These are phyloP conservation scores for Operophtera brumata DNA, from an alignment of 2,888 invertebrate genomes.

Conservation along the genomic window DNA sequence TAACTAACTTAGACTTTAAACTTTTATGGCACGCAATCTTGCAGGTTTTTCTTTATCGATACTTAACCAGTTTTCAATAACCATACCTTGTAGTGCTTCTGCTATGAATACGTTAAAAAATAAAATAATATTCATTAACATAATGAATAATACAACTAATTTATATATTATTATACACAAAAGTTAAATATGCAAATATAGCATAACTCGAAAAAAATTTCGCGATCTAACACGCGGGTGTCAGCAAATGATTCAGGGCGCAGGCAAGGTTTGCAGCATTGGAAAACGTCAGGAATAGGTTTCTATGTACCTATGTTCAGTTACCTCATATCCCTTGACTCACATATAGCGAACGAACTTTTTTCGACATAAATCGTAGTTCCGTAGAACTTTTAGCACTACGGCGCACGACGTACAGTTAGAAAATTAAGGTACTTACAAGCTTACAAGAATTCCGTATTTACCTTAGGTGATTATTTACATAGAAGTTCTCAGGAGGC, in stretches of 20 bases:
- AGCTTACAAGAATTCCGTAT: conserved; percentile 71
- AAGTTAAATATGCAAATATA: no score
- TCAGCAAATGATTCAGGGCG: no score
- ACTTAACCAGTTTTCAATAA: conserved; percentile 6
- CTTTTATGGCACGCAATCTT: no score
- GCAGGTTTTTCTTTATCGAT: conserved; percentile 2
- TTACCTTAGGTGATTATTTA: conserved; percentile 70
- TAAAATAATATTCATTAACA: no score
- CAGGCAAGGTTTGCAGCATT: no score
- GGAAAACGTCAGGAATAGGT: neutral
- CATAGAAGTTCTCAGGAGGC: conserved; percentile 74
- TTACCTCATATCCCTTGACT: neutral
- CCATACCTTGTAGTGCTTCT: conserved; percentile 1
- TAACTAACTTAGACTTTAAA: no score
- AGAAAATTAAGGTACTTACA: conserved; percentile 53
- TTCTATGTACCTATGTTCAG: no score
- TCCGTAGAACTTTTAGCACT: conserved; percentile 9
- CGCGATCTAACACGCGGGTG: no score
- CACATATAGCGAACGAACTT: neutral
- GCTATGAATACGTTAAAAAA: conserved; percentile 57
- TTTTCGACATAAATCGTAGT: conserved; percentile 10
- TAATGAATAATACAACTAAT: no score
- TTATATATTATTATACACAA: no score
- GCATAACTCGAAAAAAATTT: conserved; percentile 40
- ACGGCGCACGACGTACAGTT: conserved; percentile 49